Evolutionary conservation across 1,140 invertebrate genomes (phyloP), one percentile per base, ranked within the genome.

Genomic region (Pseudomyrmex concolor): DNA sequence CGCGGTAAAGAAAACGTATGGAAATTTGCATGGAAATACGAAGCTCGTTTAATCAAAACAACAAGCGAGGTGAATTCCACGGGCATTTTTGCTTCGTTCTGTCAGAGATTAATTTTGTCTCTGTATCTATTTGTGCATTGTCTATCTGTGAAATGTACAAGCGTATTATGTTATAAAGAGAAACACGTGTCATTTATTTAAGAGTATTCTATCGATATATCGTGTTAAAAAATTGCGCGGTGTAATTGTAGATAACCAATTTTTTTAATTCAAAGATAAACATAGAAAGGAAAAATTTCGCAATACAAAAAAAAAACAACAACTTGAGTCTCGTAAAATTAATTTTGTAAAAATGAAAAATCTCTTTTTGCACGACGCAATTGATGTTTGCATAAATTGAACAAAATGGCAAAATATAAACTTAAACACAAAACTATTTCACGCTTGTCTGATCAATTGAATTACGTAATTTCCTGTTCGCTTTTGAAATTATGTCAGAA

Each of bases 11-110:
- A 77, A 77, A 77, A 77, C 48, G 62, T 66, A 67, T 77, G 73
- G 62, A 66, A 77, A 77, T 77, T 54, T 77, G 62, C 62, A 77
- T 77, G 25, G 62, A 77, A 77, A 77, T 77, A 77, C 73, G 48
- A 43, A 66, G 25, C 73, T 66, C 73, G 62, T 66, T 77, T 77
- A 77, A 77, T 77, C 73, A 66, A 77, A 77, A 54, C 62, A 66
- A 77, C 62, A 77, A 67, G 73, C 12, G 50, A 77, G 62, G 4
- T 64, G 45, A 67, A 67, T 77, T 77, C 73, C 48, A 66, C 19
- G 73, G 12, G 43, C 60, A 66, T 66, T 77, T 66, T 66, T 77
- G 50, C 62, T 77, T 19, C 17, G 25, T 67, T 66, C 17, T 66
- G 62, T 50, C 48, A 54, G 73, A 55, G 25, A 77, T 76, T 76